A percentile compares a stretch with the other conserved stretches of the same genome.
Evolutionary conservation across 2,113 vertebrate species (phyloP).

Genomic region (Caracal caracal): DNA sequence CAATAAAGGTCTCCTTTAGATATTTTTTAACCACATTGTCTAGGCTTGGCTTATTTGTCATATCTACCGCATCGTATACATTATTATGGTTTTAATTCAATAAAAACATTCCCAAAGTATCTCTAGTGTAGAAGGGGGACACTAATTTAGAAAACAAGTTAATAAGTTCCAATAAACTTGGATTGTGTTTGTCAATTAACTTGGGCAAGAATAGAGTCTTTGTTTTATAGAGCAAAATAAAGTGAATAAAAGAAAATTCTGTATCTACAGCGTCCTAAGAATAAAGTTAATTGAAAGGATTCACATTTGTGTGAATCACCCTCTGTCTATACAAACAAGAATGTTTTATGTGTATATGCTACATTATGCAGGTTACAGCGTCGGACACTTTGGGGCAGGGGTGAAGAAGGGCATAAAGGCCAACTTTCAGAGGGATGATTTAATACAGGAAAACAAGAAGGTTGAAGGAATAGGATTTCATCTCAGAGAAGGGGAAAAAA

Average conservation of each 20-base stretch:
- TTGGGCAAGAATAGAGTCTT: background rate
- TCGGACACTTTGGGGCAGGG: slow-evolving; percentile 73
- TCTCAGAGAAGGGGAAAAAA: slow-evolving; percentile 36
- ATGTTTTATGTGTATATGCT: slow-evolving; percentile 80
- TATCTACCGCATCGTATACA: background rate
- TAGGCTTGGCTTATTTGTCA: background rate
- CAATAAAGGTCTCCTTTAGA: background rate
- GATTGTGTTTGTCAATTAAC: background rate
- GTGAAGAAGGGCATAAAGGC: slow-evolving; percentile 76
- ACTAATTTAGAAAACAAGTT: background rate
- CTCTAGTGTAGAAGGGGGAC: background rate
- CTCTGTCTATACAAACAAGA: slow-evolving; percentile 63
- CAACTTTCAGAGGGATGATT: slow-evolving; percentile 79
- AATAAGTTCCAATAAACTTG: background rate
- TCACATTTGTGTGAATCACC: slow-evolving; percentile 76
- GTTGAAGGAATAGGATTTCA: slow-evolving; percentile 75
- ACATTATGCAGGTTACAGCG: slow-evolving; percentile 54
- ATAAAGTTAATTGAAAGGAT: slow-evolving; percentile 66
- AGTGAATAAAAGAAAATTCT: background rate
- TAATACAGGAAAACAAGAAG: slow-evolving; percentile 79
- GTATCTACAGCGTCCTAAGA: background rate
- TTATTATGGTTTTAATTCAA: slow-evolving; percentile 12
- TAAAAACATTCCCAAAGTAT: background rate
- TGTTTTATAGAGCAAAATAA: slow-evolving; percentile 22
- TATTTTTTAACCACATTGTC: background rate